Base-by-base conservation (phyloP, 2,888 invertebrate genomes). In the Drosophila colorata region DNA sequence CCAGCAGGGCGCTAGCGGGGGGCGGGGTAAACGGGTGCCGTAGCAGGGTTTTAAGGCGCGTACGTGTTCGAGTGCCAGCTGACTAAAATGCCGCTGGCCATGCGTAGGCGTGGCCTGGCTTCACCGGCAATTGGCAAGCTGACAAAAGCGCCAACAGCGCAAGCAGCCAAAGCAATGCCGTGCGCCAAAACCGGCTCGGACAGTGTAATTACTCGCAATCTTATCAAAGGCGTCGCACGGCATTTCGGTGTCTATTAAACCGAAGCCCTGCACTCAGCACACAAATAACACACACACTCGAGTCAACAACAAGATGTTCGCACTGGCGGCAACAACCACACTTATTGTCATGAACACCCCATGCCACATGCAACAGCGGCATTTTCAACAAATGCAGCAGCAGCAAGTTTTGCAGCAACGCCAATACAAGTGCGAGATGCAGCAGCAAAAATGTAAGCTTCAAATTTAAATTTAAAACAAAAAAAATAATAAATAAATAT, bases 21-120 rank as follows among this genome's bases (percentile, higher is more conserved):
- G 8, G 28, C 11, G 33, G 33, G 33, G 4, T 13, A 13, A 13
- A 13, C 33, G 33, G 33, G 2, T 28, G 28, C 8, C 8, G 8
- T 2, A 28, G 28, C 41, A 13, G 23, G 11, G 55, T 35, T 44
- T 49, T 57, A 20, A 37, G 59, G 8, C 44, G 52, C 49, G 82
- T 76, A 88, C 87, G 89, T 87, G 89, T 87, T 82, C 63, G 82
- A 88, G 87, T 89, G 88, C 87, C 87, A 89, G 55, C 70, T 25
- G 48, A 43, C 69, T 61, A 52, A 57, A 69, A 55, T 58, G 64
- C 53, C 52, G 40, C 14, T 16, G 18, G 35, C 41, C 31, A 35
- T 38, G 66, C 33, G 16, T 33, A 13, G 40, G 56, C 68, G 59
- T 64, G 60, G 56, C 58, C 46, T 31, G 43, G 48, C 23, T 58